Percentiles rank a stretch among this genome's conserved stretches.
These are phyloP conservation scores for Zaprionus ornatus DNA, from an alignment of 1,140 invertebrate species.

Conservation along the genomic window DNA sequence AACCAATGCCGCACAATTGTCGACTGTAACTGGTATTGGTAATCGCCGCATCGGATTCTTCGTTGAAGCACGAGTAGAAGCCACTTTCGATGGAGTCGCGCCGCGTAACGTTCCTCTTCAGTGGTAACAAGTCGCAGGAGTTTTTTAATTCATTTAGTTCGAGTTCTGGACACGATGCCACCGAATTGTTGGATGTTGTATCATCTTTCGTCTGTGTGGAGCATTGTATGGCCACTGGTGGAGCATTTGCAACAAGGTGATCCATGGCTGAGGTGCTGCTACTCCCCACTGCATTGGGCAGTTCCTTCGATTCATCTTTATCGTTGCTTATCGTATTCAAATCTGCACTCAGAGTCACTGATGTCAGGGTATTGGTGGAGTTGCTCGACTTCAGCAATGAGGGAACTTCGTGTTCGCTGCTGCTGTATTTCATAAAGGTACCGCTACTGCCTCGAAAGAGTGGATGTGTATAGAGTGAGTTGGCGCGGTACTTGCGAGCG, in stretches of 20 bases:
- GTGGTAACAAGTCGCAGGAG: conserved; percentile 60
- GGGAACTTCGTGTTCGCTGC: conserved; percentile 43
- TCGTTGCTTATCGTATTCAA: conserved; percentile 51
- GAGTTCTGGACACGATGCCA: conserved; percentile 55
- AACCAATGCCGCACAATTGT: conserved; percentile 59
- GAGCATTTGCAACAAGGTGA: conserved; percentile 28
- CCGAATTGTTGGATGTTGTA: conserved; percentile 44
- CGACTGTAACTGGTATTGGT: conserved; percentile 66
- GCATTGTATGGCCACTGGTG: conserved; percentile 10
- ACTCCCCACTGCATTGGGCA: conserved; percentile 16
- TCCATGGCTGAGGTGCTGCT: conserved; percentile 21
- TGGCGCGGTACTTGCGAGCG: conserved; percentile 75
- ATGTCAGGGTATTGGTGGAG: conserved; percentile 49
- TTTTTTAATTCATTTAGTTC: conserved; percentile 66
- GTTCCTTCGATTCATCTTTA: conserved; percentile 45
- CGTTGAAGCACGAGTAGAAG: conserved; percentile 93
- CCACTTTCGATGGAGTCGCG: conserved; percentile 95
- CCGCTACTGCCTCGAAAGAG: conserved; percentile 64
- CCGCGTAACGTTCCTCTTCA: conserved; percentile 85
- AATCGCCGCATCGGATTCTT: conserved; percentile 85
- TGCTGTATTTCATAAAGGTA: conserved; percentile 53
- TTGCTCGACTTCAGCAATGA: conserved; percentile 47
- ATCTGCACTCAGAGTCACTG: conserved; percentile 30
- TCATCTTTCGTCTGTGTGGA: conserved; percentile 36
- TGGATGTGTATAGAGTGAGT: conserved; percentile 74